Evolutionary conservation across 2,888 invertebrate genomes (phyloP).

Genomic region (Anagyrus pseudococci): DNA sequence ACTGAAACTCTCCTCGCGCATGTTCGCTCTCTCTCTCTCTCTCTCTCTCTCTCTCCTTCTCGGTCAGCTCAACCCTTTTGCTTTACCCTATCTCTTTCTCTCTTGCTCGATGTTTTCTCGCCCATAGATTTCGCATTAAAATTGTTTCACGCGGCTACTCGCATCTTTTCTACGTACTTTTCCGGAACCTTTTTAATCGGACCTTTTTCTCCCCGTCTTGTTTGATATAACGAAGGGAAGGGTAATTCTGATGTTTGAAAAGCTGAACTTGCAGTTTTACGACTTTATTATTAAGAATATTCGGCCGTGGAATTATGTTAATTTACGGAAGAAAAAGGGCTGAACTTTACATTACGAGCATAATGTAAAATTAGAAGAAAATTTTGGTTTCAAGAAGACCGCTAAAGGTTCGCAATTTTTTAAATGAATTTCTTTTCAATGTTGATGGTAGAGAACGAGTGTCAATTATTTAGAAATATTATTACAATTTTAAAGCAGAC

Average conservation of each 20-base stretch:
- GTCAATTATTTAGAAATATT: too few species aligned
- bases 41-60: too few species aligned
- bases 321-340: neutral
- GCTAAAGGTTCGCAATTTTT: neutral
- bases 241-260: too few species aligned
- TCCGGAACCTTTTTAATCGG: too few species aligned
- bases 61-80: too few species aligned
- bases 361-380: neutral
- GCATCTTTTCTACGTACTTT: neutral
- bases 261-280: neutral
- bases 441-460: too few species aligned
- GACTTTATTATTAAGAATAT: neutral
- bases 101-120: too few species aligned
- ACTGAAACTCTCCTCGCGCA: too few species aligned
- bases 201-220: neutral
- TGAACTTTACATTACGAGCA: neutral
- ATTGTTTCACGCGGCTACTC: slow-evolving; percentile 40
- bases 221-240: neutral
- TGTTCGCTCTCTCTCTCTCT: too few species aligned
- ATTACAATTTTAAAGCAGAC: too few species aligned
- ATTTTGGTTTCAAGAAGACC: neutral
- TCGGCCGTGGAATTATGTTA: neutral
- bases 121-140: slow-evolving; percentile 46
- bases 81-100: too few species aligned
- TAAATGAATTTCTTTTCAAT: too few species aligned